Evolutionary conservation across 2,113 vertebrate genomes (phyloP).

Genomic region (Monopterus albus): DNA sequence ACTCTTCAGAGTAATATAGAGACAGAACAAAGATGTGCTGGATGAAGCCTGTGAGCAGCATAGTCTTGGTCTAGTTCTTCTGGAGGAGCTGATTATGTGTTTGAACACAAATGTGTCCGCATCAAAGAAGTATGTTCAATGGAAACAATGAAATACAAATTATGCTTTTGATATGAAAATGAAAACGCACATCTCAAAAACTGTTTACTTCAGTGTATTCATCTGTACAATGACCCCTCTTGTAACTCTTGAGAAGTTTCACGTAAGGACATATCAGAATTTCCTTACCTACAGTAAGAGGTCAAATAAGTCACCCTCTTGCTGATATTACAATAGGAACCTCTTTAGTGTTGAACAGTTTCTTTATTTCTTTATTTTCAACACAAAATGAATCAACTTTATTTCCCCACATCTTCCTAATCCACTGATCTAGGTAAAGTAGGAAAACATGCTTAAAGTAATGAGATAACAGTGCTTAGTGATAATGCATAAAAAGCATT

Average conservation of each 20-base stretch:
- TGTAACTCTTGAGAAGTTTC: conserved; percentile 29
- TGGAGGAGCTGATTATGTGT: conserved; percentile 16
- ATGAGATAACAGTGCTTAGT: no score
- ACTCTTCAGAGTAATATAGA: not conserved
- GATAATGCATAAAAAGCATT: no score
- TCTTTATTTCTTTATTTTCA: no score
- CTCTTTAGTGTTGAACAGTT: no score
- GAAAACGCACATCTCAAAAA: conserved; percentile 20
- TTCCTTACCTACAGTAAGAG: not conserved
- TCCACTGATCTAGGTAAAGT: no score
- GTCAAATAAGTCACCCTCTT: no score
- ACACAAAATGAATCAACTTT: conserved; percentile 4
- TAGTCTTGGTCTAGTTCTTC: not conserved
- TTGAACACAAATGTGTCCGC: conserved; percentile 39
- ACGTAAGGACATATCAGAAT: not conserved
- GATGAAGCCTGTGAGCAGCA: not conserved
- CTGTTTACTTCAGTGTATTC: conserved; percentile 43
- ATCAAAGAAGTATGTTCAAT: conserved; percentile 64
- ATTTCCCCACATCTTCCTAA: not conserved
- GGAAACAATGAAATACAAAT: conserved; percentile 18
- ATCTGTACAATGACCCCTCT: conserved; percentile 25
- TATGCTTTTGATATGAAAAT: conserved; percentile 68
- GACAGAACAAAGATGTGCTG: conserved; percentile 9
- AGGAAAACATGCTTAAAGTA: no score
- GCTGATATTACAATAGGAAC: no score